Percentiles rank a stretch among this genome's conserved stretches.
Evolutionary conservation across 2,797 vertebrate genomes (phyloP).

Genomic region (Enteromius thamalakanensis): DNA sequence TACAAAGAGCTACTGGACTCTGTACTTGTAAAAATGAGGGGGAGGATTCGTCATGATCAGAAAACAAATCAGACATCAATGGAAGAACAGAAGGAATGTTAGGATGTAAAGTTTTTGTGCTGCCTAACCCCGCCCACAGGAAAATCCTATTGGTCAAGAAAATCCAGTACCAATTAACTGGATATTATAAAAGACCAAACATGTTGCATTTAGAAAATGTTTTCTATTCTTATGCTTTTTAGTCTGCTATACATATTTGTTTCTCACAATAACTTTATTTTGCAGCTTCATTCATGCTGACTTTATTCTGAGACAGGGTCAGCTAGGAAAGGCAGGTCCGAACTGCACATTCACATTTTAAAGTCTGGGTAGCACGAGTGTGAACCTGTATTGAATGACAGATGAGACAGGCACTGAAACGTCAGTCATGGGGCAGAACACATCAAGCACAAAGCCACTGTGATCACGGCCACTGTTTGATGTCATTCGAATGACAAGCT

Average conservation of each 20-base stretch:
- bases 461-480: conserved; percentile 5
- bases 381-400: conserved; percentile 65
- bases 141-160: neutral
- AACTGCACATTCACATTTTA: neutral
- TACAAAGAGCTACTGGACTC: conserved; percentile 2
- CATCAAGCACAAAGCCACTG: neutral
- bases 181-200: neutral
- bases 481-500: neutral
- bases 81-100: neutral
- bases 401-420: conserved; percentile 66
- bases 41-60: neutral
- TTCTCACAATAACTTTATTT: neutral
- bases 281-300: no score
- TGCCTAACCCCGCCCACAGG: neutral
- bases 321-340: neutral
- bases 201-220: neutral
- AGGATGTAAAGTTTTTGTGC: no score
- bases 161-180: neutral
- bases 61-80: conserved; percentile 17
- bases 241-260: neutral
- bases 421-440: conserved; percentile 62
- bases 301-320: neutral
- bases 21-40: conserved; percentile 1
- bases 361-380: neutral
- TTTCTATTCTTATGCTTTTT: neutral